Conservation (phyloP, 2,797 vertebrate species). For the Eremophila alpestris region DNA sequence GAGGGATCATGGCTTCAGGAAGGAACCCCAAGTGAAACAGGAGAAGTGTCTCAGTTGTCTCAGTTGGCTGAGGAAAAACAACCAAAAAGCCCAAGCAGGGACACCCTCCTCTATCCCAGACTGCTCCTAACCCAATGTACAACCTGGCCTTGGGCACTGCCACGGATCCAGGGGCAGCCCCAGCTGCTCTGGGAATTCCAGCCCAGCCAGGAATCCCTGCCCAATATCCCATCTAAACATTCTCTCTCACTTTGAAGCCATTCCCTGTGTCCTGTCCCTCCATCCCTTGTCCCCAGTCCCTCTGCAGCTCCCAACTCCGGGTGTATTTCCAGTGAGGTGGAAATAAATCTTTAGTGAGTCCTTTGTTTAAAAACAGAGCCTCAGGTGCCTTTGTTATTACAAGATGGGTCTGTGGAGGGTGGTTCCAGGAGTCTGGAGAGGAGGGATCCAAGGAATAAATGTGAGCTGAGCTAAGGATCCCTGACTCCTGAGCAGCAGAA, state of each 20-base stretch:
- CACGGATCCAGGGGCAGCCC: not conserved
- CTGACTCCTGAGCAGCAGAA: not conserved
- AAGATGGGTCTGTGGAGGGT: fast-evolving
- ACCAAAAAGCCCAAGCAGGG: not conserved
- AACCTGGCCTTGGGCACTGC: fast-evolving
- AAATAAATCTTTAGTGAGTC: not conserved
- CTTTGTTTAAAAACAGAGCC: not conserved
- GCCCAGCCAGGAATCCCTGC: not conserved
- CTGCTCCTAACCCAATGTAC: not conserved
- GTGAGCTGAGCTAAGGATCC: not conserved
- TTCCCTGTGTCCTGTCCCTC: not conserved
- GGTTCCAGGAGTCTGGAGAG: not conserved
- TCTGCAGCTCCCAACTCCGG: not conserved
- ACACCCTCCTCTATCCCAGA: not conserved
- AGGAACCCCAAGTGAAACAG: not conserved
- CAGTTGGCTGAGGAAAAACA: not conserved
- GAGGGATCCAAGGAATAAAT: too few relatives aligned
- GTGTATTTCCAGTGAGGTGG: not conserved
- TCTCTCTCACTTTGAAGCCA: too few relatives aligned
- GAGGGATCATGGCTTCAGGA: not conserved
- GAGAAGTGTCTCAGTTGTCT: too few relatives aligned
- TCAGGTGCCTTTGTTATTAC: not conserved
- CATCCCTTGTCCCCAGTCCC: not conserved
- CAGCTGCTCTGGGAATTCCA: not conserved
- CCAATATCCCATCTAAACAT: not conserved